Evolutionary conservation across 2,888 invertebrate species (phyloP), one percentile per base, ranked within the genome.

Genomic region (Stenurella melanura): DNA sequence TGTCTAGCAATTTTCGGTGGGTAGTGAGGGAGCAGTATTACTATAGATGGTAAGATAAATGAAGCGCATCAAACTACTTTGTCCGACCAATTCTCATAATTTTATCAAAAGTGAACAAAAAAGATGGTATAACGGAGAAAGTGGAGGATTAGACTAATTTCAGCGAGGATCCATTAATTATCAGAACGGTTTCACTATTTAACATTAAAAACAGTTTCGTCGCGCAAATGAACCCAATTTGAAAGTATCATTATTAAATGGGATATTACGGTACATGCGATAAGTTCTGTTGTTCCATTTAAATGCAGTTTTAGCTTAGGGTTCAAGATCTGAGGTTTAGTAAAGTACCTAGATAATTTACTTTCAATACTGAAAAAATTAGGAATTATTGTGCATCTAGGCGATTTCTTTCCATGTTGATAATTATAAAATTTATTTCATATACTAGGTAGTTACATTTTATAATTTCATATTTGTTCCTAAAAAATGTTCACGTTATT

Each of bases 41-140:
- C 42, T 42, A 6, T 64, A 26, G 42, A 42, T 42, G n/a, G 38
- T 42, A 18, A 42, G 11, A 64, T 42, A 64, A 64, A 60, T 60
- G 15, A 38, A 42, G 18, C 19, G 17, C 42, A 64, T 64, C 64
- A 64, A 19, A 42, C 19, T n/a, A n/a, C n/a, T n/a, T n/a, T n/a
- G n/a, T n/a, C n/a, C n/a, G n/a, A n/a, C n/a, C n/a, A 38, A 18
- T 12, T 42, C 64, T 38, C 18, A 42, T 38, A 11, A 64, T 38
- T 38, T 64, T 64, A 64, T 64, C 64, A 64, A n/a, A 34, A 30
- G 63, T 34, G 17, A 15, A 26, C 26, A 26, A 63, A 10, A 63
- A 63, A 42, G 42, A 64, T 11, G n/a, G 12, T 11, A 34, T 63
- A 19, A 38, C 38, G 38, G 38, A 19, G 42, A 42, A 18, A 64